Base-by-base conservation (phyloP, 2,797 vertebrate species). In the Pangasius sanitwongsei region DNA sequence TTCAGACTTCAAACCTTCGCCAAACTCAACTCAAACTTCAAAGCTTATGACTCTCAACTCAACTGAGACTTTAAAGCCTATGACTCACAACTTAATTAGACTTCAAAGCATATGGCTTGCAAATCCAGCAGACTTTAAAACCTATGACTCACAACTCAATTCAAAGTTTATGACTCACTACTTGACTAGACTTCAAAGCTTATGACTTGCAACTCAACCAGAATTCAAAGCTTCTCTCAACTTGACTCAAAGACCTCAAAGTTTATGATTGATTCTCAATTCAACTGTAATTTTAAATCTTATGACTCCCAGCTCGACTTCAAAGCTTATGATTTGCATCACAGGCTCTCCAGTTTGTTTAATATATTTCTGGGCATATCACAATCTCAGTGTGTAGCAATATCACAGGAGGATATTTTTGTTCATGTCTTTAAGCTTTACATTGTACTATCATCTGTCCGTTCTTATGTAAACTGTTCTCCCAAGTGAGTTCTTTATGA, bases 391-490 rank as follows among this genome's bases (percentile, higher is more conserved):
- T 34, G 15, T 23, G 50, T 34, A 31, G 16, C 53, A 57, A 44
- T 44, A 48, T 9, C 25, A 61, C 41, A 48, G 63, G 6, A 50
- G 16, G 8, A 34, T 84, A 48, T 50, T 34, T 84, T 31, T 50
- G 83, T 69, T 67, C 28, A n/a, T 31, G 44, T 50, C 63, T 83
- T 83, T n/a, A 83, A 65, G 16, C 59, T 7, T 4, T 34, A 53
- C 63, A 69, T 6, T 85, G 44, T 28, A n/a, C 57, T 28, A 61
- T 44, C 81, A 63, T 67, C 69, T 31, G n/a, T 28, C 37, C 57
- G 61, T 12, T 50, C 63, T 85, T 85, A 37, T 84, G 87, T 75
- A 85, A 85, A 77, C 72, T 65, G 48, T 12, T 78, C 83, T 78
- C 74, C 16, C 55, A 77, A n/a, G 41, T 77, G 41, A 87, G 75